Evolutionary conservation across 2,113 vertebrate species (phyloP).

Genomic region (Bagarius yarrelli): DNA sequence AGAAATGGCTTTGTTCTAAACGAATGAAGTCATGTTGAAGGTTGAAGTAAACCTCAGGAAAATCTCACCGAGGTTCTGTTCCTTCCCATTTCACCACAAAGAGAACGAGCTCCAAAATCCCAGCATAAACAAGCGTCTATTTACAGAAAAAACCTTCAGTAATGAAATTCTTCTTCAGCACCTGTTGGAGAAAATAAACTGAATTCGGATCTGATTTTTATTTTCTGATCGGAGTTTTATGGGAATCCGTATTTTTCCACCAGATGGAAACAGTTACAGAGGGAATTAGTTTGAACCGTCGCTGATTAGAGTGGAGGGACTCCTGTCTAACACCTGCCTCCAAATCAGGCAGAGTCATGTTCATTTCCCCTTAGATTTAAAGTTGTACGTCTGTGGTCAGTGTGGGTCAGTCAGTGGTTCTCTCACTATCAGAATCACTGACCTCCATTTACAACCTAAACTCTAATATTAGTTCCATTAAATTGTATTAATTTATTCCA

Average conservation of each 20-base stretch:
- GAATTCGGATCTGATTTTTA: background rate
- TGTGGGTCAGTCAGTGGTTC: too few species aligned
- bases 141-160: background rate
- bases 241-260: background rate
- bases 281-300: conserved; percentile 39
- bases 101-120: background rate
- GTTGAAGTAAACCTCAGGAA: conserved; percentile 19
- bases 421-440: too few species aligned
- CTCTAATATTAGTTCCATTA: too few species aligned
- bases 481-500: too few species aligned
- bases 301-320: background rate
- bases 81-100: background rate
- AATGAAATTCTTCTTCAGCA: background rate
- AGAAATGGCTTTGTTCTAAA: conserved; percentile 39
- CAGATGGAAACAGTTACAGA: conserved; percentile 45
- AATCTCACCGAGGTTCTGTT: conserved; percentile 14
- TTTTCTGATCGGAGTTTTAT: background rate
- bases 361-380: background rate
- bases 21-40: conserved; percentile 9
- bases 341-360: background rate
- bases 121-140: background rate
- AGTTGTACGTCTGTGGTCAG: too few species aligned
- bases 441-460: too few species aligned
- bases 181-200: background rate
- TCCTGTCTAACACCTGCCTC: background rate